A percentile compares a stretch with the other conserved stretches of the same genome.
These are phyloP conservation scores for Branchipolynoe longqiensis DNA, from an alignment of 2,888 invertebrate species.

Conservation along the genomic window DNA sequence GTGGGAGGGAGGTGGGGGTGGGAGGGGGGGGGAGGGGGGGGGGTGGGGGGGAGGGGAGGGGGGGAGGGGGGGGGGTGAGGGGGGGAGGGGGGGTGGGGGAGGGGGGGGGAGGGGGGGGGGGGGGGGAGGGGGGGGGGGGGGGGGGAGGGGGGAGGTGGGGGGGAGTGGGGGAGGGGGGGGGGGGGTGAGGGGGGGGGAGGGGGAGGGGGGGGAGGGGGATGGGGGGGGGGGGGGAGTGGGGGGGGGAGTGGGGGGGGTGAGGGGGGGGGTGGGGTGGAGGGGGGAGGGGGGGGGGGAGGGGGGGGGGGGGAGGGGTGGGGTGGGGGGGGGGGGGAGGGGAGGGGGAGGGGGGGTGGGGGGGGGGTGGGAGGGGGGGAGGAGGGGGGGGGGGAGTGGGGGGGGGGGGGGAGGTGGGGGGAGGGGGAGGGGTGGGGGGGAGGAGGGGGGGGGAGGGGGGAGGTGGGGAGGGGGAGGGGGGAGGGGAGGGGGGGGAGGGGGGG, in stretches of 20 bases:
- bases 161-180: background rate
- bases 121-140: background rate
- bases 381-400: background rate
- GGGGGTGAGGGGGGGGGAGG: background rate
- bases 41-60: too few species aligned
- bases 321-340: conserved; percentile 2
- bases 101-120: too few species aligned
- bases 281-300: background rate
- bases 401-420: background rate
- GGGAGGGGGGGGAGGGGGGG: too few species aligned
- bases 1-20: too few species aligned
- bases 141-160: background rate
- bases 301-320: background rate
- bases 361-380: background rate
- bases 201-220: background rate
- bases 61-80: too few species aligned
- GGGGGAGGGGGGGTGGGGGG: background rate
- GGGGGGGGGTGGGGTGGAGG: background rate
- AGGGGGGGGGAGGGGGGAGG: too few species aligned
- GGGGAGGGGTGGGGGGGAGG: too few species aligned
- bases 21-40: too few species aligned
- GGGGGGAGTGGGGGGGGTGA: background rate
- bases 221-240: background rate
- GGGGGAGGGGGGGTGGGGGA: too few species aligned
- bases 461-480: too few species aligned